Evolutionary conservation across 2,888 invertebrate species (phyloP), one percentile per base, ranked within the genome.

Genomic region (Gymnoscelis rufifasciata): DNA sequence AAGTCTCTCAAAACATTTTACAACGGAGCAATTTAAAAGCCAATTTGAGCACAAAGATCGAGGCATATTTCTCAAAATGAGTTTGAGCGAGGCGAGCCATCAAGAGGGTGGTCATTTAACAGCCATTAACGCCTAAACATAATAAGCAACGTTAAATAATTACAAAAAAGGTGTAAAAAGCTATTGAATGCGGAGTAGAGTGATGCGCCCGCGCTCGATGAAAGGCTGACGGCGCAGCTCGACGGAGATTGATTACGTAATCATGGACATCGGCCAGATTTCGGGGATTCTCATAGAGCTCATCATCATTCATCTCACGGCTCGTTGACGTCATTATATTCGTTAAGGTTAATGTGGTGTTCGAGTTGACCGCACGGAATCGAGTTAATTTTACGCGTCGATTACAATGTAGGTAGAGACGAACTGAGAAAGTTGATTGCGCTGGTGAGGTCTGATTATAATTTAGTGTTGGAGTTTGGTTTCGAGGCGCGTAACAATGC

Each of bases 211-310:
- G 77, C 80, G 71, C 65, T 54, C 76, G 86, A 78, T 83, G 84
- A 86, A 83, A 84, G 83, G 75, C 78, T 70, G 80, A 78, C 74
- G 73, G 76, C 69, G 68, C 64, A 62, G 67, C 62, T 63, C 69
- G 83, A 83, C 84, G 80, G 77, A 77, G 87, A 87, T 88, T 87
- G 83, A 87, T 84, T 83, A 78, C 78, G 83, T 83, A 84, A 86
- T 86, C 84, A 83, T 73, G 78, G 74, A 74, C 75, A 78, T 74
- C 75, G 71, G 70, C 57, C 75, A 74, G 73, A 79, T 81, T 84
- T 86, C 61, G 80, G 82, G 76, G 76, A 82, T 76, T 77, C 74
- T 80, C 78, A 78, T 83, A 82, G 77, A 71, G 78, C n/a, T n/a
- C 14, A 83, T 83, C 78, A 80, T 79, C 82, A 82, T 82, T 74